Evolutionary conservation across 2,113 vertebrate species (phyloP).

Genomic region (Psephotus haematonotus): DNA sequence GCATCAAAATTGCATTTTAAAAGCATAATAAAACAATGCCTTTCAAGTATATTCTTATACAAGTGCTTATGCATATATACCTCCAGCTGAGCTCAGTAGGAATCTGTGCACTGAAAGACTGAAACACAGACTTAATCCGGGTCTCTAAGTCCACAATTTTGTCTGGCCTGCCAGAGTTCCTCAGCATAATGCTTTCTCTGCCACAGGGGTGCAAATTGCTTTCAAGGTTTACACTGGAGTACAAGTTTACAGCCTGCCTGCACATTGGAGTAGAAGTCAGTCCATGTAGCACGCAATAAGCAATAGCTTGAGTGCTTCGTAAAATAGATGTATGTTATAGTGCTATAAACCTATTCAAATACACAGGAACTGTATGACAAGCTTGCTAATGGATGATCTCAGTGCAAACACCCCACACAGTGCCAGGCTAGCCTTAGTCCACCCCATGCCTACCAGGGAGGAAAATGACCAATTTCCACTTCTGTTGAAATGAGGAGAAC

Average conservation of each 20-base stretch:
- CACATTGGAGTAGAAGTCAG: neutral
- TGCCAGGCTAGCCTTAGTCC: neutral
- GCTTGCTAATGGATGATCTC: neutral
- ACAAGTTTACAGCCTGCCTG: neutral
- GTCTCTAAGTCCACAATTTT: neutral
- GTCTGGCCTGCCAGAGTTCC: neutral
- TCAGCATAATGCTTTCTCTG: neutral
- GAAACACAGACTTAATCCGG: neutral
- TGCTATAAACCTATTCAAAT: neutral
- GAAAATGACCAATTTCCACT: neutral
- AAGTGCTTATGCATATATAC: neutral
- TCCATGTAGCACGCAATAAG: neutral
- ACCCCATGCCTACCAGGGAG: neutral
- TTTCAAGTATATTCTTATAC: neutral
- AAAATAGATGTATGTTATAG: neutral
- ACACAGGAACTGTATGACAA: neutral
- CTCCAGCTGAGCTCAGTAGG: neutral
- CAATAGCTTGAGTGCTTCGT: neutral
- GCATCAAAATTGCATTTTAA: neutral
- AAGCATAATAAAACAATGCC: neutral
- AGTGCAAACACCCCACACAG: neutral
- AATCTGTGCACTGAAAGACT: neutral
- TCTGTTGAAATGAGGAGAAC: neutral
- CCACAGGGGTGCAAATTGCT: neutral
- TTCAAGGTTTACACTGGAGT: neutral